Evolutionary conservation across 1,140 invertebrate genomes (phyloP).

Genomic region (Microplitis mediator): DNA sequence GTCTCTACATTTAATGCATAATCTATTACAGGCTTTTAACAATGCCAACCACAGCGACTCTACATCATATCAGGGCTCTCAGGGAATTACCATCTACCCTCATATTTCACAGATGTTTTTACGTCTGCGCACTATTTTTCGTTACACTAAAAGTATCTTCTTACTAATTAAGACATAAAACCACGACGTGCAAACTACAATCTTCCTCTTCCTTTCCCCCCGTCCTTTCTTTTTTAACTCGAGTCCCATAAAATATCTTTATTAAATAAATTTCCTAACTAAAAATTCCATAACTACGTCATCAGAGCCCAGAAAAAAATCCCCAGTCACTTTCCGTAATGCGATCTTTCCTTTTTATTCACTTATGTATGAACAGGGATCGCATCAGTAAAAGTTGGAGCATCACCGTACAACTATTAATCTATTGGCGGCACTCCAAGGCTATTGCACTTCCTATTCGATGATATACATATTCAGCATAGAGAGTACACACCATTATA

Average conservation of each 20-base stretch:
- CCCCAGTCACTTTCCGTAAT: conserved; percentile 51
- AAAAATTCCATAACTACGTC: not conserved
- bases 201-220: too few species aligned
- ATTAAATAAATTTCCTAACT: too few species aligned
- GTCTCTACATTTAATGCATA: conserved; percentile 55
- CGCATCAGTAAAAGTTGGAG: conserved; percentile 49
- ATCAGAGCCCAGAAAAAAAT: conserved; percentile 33
- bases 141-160: too few species aligned
- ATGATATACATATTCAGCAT: conserved; percentile 46
- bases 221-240: too few species aligned
- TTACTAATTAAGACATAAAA: not conserved
- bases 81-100: conserved; percentile 35
- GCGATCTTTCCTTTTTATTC: conserved; percentile 38
- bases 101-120: conserved; percentile 59
- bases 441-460: conserved; percentile 55
- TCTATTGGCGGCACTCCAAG: conserved; percentile 58
- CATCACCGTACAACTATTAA: conserved; percentile 59
- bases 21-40: conserved; percentile 61
- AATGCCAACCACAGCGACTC: conserved; percentile 44
- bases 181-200: too few species aligned
- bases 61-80: conserved; percentile 27
- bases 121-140: conserved; percentile 36
- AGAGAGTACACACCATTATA: too few species aligned
- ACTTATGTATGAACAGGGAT: not conserved
- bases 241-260: too few species aligned